Evolutionary conservation across 2,797 vertebrate species (phyloP), one percentile per base, ranked within the genome.

Genomic region (Spinus pinus): DNA sequence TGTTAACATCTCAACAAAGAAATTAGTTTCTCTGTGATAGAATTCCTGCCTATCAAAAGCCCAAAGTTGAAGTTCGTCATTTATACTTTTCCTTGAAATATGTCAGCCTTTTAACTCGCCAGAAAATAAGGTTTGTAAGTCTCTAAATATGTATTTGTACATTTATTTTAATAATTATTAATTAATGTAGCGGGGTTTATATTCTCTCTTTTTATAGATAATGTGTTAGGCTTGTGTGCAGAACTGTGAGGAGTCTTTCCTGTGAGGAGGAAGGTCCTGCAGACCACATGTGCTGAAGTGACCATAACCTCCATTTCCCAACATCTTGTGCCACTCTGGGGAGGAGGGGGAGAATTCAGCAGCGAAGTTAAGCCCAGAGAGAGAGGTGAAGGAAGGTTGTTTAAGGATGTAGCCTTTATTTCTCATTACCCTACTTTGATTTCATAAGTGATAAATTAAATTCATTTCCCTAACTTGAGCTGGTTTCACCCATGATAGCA

Each of bases 401-500:
- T 10, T 23, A 39, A 33, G 41, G 30, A 65, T 27, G 31, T 31
- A 44, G 50, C 4, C 57, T 51, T 70, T 71, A 31, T 71, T 64
- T 51, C 44, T 51, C 51, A 11, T 57, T 64, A 33, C 33, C 12
- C 10, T 44, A 14, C 24, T 57, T 37, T 8, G 12, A 39, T 31
- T 19, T 70, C 12, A 27, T 19, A 24, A 8, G 37, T 23, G 51
- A 64, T 13, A 39, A 58, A 35, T 46, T 51, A 5, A 54, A 2
- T 61, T 33, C 22, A 49, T 61, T 66, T 54, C 13, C 30, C 6
- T 25, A 57, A 4, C 7, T n/a, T 0, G 0, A 35, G 25, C 23
- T 4, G 31, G 22, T 46, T 86, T 70, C 0, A 0, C 8, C 62
- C 6, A 3, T 10, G 33, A 28, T 6, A 12, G 25, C 7, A 49